Percentiles rank a stretch among this genome's conserved stretches.
These are phyloP conservation scores for Procambarus virginalis DNA, from an alignment of 1,140 invertebrate species.

Conservation along the genomic window DNA sequence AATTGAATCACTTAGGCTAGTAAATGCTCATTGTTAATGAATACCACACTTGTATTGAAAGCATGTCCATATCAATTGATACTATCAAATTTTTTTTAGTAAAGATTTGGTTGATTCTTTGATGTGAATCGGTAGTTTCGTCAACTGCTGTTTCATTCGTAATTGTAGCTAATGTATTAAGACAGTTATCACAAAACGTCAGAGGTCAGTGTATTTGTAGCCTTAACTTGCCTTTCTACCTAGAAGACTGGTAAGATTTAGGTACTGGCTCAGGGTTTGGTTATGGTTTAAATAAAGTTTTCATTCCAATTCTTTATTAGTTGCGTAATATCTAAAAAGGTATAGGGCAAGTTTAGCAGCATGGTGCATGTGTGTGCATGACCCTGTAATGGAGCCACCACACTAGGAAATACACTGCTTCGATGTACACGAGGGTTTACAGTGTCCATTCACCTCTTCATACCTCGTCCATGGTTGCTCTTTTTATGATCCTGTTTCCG, in stretches of 20 bases:
- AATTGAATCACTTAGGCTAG: constrained; percentile 23
- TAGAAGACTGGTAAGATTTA: constrained; percentile 10
- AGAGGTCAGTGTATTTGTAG: constrained; percentile 1
- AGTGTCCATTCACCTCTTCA: constrained; percentile 24
- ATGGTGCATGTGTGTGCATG: background rate
- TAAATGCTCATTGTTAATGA: constrained; percentile 26
- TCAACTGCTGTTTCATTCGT: background rate
- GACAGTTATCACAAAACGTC: background rate
- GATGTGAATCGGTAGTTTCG: background rate
- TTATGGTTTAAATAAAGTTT: constrained; percentile 12
- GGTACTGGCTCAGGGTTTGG: constrained; percentile 6
- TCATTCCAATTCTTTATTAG: constrained; percentile 16
- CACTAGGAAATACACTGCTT: constrained; percentile 24
- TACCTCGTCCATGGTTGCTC: constrained; percentile 34
- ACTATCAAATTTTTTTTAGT: background rate
- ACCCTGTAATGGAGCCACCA: constrained; percentile 25
- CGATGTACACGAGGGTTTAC: constrained; percentile 18
- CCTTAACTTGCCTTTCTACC: background rate
- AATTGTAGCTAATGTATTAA: background rate
- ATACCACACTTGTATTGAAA: constrained; percentile 12
- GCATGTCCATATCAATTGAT: constrained; percentile 2
- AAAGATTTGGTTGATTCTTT: constrained; percentile 10
- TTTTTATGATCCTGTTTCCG: background rate
- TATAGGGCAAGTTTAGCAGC: constrained; percentile 16
- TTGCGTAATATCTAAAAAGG: constrained; percentile 2